phyloP scores from a whole-genome alignment of 2,797 vertebrate genomes.

The Lepus townsendii region DNA sequence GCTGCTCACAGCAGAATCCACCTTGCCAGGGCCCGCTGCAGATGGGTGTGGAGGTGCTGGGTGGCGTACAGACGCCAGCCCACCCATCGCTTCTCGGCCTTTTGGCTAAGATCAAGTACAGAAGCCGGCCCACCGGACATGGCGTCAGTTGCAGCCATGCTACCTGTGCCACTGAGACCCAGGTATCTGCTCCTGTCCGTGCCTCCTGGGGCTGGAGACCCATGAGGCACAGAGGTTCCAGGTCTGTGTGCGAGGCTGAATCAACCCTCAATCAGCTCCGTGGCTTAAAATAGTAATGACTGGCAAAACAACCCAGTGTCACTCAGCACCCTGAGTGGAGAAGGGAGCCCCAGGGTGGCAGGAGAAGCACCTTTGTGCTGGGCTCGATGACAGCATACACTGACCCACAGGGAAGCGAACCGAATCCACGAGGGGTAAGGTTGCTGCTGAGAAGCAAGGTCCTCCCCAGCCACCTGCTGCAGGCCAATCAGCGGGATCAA shows the following conservation, averaged over 20 bases:
- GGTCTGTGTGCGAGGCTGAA: neutral
- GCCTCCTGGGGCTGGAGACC: neutral
- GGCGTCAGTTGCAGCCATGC: neutral
- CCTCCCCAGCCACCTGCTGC: neutral
- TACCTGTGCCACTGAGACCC: neutral
- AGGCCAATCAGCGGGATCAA: neutral
- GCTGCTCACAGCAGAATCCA: neutral
- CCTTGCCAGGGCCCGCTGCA: neutral
- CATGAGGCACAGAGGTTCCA: neutral
- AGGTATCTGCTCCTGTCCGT: neutral
- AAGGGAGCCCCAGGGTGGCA: fast-evolving
- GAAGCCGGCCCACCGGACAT: neutral
- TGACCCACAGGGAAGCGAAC: neutral
- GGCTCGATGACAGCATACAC: neutral
- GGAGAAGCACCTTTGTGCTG: neutral
- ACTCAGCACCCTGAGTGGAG: neutral
- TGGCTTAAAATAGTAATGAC: neutral
- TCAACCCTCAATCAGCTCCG: neutral
- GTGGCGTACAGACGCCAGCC: neutral
- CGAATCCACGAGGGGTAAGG: fast-evolving
- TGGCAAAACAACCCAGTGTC: neutral
- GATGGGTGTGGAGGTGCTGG: neutral
- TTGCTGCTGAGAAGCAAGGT: neutral
- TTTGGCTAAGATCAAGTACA: too few relatives aligned
- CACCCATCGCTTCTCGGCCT: too few relatives aligned